Evolutionary conservation across 1,140 invertebrate species (phyloP).

Genomic region (Latrodectus geometricus): DNA sequence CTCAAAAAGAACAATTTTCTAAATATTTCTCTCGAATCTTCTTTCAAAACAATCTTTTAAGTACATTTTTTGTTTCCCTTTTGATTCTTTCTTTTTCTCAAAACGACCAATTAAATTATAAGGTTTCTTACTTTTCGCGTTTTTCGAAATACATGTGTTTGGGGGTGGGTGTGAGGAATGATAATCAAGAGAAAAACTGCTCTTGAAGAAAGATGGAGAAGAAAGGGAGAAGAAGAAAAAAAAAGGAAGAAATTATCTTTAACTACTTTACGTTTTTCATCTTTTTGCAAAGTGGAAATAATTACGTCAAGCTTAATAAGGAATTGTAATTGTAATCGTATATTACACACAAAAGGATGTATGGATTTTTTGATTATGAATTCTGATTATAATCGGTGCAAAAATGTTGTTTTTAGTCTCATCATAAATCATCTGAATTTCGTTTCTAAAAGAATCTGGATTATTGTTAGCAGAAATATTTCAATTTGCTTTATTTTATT

Average conservation of each 20-base stretch:
- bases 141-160: not conserved
- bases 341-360: not conserved
- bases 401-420: not conserved
- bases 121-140: not conserved
- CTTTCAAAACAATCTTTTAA: too few relatives aligned
- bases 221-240: not conserved
- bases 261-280: not conserved
- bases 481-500: too few relatives aligned
- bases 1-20: constrained; percentile 21
- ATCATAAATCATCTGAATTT: too few relatives aligned
- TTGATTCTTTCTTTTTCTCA: constrained; percentile 8
- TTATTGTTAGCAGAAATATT: too few relatives aligned
- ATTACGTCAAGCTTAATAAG: constrained; percentile 18
- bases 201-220: not conserved
- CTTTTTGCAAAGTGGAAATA: constrained; percentile 7
- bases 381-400: not conserved
- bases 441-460: too few relatives aligned
- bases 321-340: constrained; percentile 29
- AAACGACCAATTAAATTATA: constrained; percentile 50
- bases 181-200: not conserved
- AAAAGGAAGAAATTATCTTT: not conserved
- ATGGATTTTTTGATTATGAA: constrained; percentile 11
- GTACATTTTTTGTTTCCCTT: not conserved
- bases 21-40: not conserved
- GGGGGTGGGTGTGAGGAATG: not conserved